A percentile compares a stretch with the other conserved stretches of the same genome.
phyloP scores from a whole-genome alignment of 2,113 vertebrate genomes.

The Mus pahari region DNA sequence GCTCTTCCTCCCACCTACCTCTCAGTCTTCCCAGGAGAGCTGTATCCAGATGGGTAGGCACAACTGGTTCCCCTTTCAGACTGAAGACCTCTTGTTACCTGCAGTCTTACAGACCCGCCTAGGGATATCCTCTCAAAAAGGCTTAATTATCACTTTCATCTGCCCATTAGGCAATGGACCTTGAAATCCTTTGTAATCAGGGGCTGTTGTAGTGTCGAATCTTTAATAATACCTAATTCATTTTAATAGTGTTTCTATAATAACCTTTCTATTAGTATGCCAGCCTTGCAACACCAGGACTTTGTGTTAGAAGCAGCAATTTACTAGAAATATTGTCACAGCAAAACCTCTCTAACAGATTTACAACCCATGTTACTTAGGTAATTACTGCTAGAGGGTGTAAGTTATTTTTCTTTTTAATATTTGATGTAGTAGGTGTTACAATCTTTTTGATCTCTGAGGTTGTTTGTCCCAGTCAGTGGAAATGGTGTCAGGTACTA shows the following conservation, averaged over 20 bases:
- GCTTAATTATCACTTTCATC: constrained; percentile 78
- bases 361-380: constrained; percentile 55
- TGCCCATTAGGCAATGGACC: constrained; percentile 67
- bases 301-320: constrained; percentile 69
- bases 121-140: constrained; percentile 62
- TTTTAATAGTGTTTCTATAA: constrained; percentile 80
- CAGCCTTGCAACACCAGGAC: constrained; percentile 50
- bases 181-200: constrained; percentile 72
- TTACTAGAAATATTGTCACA: constrained; percentile 56
- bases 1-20: not conserved
- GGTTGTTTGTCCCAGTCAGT: constrained; percentile 29
- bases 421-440: constrained; percentile 62
- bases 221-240: constrained; percentile 80
- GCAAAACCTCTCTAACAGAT: constrained; percentile 61
- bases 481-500: constrained; percentile 27
- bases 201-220: constrained; percentile 72
- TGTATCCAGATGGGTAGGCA: constrained; percentile 7
- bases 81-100: constrained; percentile 63
- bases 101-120: constrained; percentile 54
- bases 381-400: constrained; percentile 44
- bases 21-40: not conserved
- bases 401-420: constrained; percentile 19
- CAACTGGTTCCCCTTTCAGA: constrained; percentile 28
- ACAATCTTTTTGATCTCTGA: constrained; percentile 64
- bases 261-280: constrained; percentile 78